Evolutionary conservation across 2,888 invertebrate species (phyloP), one percentile per base, ranked within the genome.

Genomic region (Phasia obesa): DNA sequence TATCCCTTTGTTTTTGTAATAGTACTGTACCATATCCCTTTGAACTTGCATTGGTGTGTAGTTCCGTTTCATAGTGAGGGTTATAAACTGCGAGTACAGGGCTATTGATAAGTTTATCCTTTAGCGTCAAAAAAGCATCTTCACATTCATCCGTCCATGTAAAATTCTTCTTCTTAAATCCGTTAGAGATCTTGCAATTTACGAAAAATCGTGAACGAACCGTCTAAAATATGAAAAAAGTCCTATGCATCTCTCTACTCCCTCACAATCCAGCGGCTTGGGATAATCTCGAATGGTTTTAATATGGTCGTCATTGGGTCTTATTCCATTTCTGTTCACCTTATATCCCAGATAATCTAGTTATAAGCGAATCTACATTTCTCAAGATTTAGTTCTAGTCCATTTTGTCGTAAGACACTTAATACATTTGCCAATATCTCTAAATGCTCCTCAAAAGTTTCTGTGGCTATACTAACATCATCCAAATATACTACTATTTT

Each of bases 151-250:
- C 25, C 2, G 62, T 55, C 62, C 62, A 74, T 0, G 13, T 27
- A 74, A 74, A 74, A 11, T 6, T 13, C 67, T 15, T 19, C 2
- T 49, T n/a, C 4, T 44, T 15, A 69, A 15, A 15, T 9, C 23
- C 5, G 23, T 55, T 15, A 67, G 17, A 1, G 49, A 38, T 35
- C n/a, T 57, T 4, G 57, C 31, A 3, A 70, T 59, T 31, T 47
- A 47, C 88, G 60, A 87, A 84, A 0, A 89, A 88, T 4, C 84
- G 4, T 0, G 77, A n/a, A 76, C 87, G 42, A 62, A 73, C 3
- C 55, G 31, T 0, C 59, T 13, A 5, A 59, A 59, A 17, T 15
- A 71, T 3, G 53, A 69, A 49, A 47, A 65, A 2, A 65, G 19
- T 0, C 53, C 55, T 2, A 69, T 4, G 4, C 67, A 69, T 23